These are phyloP conservation scores for Eidolon dupreanum DNA, from an alignment of 2,797 vertebrate species.

Conservation along the genomic window DNA sequence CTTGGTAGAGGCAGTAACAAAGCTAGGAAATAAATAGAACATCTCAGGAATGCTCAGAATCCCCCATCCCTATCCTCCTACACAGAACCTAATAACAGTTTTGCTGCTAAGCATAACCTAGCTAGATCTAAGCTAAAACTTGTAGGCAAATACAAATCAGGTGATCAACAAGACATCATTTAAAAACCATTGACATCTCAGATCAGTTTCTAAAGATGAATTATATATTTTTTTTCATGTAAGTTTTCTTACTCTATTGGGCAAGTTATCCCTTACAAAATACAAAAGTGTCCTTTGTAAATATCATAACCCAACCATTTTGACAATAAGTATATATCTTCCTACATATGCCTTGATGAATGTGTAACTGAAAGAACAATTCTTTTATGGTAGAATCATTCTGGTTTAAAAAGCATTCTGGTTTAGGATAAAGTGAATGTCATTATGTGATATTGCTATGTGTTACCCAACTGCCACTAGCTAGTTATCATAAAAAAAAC, in stretches of 20 bases:
- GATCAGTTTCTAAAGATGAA: background rate
- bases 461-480: background rate
- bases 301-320: rapidly evolving
- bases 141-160: background rate
- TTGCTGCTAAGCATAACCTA: background rate
- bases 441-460: background rate
- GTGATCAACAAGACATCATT: background rate
- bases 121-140: background rate
- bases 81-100: background rate
- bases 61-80: background rate
- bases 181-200: background rate
- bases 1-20: background rate
- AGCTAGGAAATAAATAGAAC: background rate
- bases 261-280: background rate
- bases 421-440: background rate
- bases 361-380: background rate
- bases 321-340: background rate
- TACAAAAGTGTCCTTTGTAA: background rate
- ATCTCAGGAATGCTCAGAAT: background rate
- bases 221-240: background rate
- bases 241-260: background rate
- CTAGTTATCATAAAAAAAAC: background rate
- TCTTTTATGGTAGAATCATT: background rate
- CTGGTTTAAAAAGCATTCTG: background rate
- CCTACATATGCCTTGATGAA: background rate